Evolutionary conservation across 2,888 invertebrate genomes (phyloP), one percentile per base, ranked within the genome.

Genomic region (Limnephilus auricula): DNA sequence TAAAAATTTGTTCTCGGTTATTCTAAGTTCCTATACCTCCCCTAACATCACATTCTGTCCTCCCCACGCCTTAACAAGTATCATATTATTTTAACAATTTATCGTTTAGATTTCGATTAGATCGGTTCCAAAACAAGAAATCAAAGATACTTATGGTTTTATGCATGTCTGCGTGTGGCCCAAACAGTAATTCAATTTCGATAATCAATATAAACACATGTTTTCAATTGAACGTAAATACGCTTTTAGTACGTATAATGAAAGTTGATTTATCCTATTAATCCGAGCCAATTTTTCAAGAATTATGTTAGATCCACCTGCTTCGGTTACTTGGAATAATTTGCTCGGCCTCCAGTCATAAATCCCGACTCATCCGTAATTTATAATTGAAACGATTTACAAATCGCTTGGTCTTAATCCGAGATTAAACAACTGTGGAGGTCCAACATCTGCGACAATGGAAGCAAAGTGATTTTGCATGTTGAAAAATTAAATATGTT

Each of bases 301-400:
- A 80, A 89, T 89, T 79, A 40, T 80, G 40, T 30, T 45, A 80
- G 30, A 45, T 80, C 79, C 80, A 89, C 89, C 37, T 80, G n/a
- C 37, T 89, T 89, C 80, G 80, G 45, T 89, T 31, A 89, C 79
- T 32, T n/a, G 79, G 37, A 40, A 89, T 80, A 32, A 89, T 89
- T 89, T 80, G 89, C 89, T 65, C 89, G 40, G 32, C 89, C 89
- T 89, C 89, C 89, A 80, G 32, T 31, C 65, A 34, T 87, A 65
- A 87, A 87, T 87, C 78, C 31, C 79, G 40, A 15, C n/a, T n/a
- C 89, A 80, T 80, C n/a, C 15, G 31, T 80, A 32, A 89, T 89
- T 89, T 87, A 87, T 87, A 87, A 87, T 87, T 87, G 78, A 87
- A 85, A 87, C 87, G 65, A 9, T 87, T 87, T 78, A 87, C 78